Base-by-base conservation (phyloP, 2,888 invertebrate species). In the Allolobophora icterica region DNA sequence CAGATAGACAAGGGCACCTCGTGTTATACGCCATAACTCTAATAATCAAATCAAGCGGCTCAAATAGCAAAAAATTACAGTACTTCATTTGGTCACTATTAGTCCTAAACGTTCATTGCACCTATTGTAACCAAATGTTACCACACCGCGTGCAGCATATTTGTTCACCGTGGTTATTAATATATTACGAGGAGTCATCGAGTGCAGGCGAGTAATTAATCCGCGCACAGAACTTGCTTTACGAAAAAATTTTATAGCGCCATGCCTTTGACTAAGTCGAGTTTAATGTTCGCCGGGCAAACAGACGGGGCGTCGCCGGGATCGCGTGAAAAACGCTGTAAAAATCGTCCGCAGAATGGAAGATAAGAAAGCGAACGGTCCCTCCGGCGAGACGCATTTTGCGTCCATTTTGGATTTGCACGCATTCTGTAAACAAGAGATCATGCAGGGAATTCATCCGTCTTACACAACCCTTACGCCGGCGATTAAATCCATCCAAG, bases 401-500 rank as follows among this genome's bases (percentile, higher is more conserved):
- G 35, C 34, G 87, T 87, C 87, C 87, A 38, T 87, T 87, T 17
- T 87, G 38, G 19, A 89, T 52, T 34, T 89, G 42, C 38, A 89
- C 52, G 38, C 38, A 89, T 89, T 89, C 35, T 89, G 89, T 89
- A 89, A 45, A 52, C 89, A 89, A 89, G 45, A 89, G 52, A 89
- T 89, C 42, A 30, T 40, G 52, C 52, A 42, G 33, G 6, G 33
- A 34, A 45, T 33, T 89, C 52, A 89, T 40, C 33, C 40, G 52
- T 89, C 42, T 89, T 89, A 87, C 34, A 33, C 34, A 35, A 87
- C 34, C 87, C 87, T 38, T 87, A 87, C 35, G 38, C 35, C 38
- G 87, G 35, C 34, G 34, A 33, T 71, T 71, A 71, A 71, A n/a
- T 71, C n/a, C 71, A n/a, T n/a, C 71, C 71, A n/a, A 71, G 71